Evolutionary conservation across 2,113 vertebrate species (phyloP).

Genomic region (Chunga burmeisteri): DNA sequence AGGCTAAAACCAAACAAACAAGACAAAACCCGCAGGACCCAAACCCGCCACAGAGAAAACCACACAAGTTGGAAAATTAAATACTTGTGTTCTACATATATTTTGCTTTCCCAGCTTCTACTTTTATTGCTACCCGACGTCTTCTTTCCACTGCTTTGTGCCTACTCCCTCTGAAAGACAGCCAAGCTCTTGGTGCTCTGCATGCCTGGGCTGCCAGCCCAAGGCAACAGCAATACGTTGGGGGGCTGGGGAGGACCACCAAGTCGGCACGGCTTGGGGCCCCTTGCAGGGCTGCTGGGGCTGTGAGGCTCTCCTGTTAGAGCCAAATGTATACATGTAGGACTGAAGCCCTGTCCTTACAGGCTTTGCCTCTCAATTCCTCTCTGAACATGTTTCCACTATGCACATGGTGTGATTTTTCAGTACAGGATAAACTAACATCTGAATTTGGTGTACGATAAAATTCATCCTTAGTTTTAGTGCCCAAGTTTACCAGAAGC

Average conservation of each 20-base stretch:
- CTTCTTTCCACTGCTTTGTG: not conserved
- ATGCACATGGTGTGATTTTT: not conserved
- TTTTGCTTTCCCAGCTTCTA: not conserved
- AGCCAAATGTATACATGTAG: not conserved
- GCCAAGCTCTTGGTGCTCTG: not conserved
- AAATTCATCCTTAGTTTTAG: not conserved
- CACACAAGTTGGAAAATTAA: not conserved
- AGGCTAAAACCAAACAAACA: not conserved
- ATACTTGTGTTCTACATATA: not conserved
- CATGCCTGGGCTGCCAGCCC: not conserved
- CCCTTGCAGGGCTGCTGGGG: not conserved
- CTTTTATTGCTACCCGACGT: not conserved
- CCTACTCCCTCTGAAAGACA: not conserved
- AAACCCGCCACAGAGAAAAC: not conserved
- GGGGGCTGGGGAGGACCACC: not conserved
- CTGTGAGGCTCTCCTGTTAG: not conserved
- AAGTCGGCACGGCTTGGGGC: rapidly evolving
- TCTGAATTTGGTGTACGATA: not conserved
- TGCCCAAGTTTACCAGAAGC: not conserved
- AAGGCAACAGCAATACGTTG: not conserved
- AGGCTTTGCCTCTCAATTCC: not conserved
- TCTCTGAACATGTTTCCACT: not conserved
- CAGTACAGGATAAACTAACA: not conserved
- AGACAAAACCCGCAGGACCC: not conserved
- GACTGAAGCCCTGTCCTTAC: not conserved